Evolutionary conservation across 2,888 invertebrate genomes (phyloP), one percentile per base, ranked within the genome.

Genomic region (Halictus ligatus): DNA sequence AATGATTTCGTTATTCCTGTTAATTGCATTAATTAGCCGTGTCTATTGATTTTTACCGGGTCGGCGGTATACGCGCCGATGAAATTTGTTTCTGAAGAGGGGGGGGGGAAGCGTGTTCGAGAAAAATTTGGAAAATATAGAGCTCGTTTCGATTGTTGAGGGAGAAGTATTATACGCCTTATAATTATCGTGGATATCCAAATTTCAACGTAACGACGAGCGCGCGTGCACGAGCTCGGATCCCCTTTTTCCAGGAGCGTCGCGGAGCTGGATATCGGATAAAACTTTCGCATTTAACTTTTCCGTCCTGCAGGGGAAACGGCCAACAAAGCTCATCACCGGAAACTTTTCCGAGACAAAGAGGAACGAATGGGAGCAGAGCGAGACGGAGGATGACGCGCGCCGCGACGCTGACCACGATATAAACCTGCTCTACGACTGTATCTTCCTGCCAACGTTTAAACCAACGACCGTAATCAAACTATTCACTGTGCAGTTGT

Each of bases 221-320:
- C 91, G 92, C 86, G 89, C 60, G 60, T 10, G 60, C 25, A 88
- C 87, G 87, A 87, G 84, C 91, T 91, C 86, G 89, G 86, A 89
- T 88, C 89, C 90, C 90, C 90, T 92, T 93, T 93, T 92, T 92
- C 91, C 88, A 89, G 86, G 78, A 84, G 90, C 89, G 88, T 79
- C 90, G 91, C 89, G 90, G 88, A 88, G 89, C 90, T 92, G 92
- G 92, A 94, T 94, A 94, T 94, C 94, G 93, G 93, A 92, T 93
- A 93, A 94, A 94, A 94, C 94, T 94, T 94, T 94, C 91, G 93
- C 94, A 94, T 94, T 94, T 94, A 94, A 94, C 94, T 94, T 94
- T 94, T 93, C 94, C 94, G 94, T 94, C 90, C 94, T 93, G 92
- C 89, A 89, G 91, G 93, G 92, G 93, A 94, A 94, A 93, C 94